Conservation (phyloP, 2,113 vertebrate species). For the Herpetotheres cachinnans region DNA sequence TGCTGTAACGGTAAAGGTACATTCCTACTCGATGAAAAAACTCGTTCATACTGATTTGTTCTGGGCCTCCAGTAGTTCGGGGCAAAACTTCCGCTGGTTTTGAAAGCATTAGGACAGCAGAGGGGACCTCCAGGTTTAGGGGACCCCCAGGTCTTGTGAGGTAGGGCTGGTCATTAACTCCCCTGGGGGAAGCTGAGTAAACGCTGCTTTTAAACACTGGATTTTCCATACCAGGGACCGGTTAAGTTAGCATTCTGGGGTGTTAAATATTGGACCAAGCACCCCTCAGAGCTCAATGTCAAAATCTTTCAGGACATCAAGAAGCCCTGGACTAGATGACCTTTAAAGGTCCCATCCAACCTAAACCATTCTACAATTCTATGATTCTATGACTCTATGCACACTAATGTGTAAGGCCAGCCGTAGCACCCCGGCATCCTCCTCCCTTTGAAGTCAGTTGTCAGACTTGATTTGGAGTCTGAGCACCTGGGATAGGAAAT, state of each 20-base stretch:
- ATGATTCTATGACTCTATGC: background rate
- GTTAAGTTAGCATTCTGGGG: background rate
- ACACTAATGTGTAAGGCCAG: background rate
- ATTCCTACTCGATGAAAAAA: background rate
- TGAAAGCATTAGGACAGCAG: background rate
- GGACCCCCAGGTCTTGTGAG: background rate
- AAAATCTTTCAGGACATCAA: background rate
- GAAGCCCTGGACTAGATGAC: background rate
- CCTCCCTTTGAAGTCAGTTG: background rate
- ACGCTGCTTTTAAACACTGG: background rate
- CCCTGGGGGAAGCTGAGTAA: background rate
- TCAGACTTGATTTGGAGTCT: background rate
- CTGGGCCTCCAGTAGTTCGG: background rate
- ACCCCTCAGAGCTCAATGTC: fast-evolving
- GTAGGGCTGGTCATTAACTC: background rate
- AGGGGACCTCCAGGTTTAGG: background rate
- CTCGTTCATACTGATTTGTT: background rate
- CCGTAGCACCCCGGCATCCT: background rate
- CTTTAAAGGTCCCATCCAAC: background rate
- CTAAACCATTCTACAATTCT: background rate
- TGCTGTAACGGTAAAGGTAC: background rate
- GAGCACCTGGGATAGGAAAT: background rate
- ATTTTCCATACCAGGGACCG: background rate
- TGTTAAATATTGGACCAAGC: background rate
- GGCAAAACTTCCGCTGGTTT: background rate